A percentile compares a stretch with the other conserved stretches of the same genome.
These are phyloP conservation scores for Pempheris klunzingeri DNA, from an alignment of 2,797 vertebrate species.

Conservation along the genomic window DNA sequence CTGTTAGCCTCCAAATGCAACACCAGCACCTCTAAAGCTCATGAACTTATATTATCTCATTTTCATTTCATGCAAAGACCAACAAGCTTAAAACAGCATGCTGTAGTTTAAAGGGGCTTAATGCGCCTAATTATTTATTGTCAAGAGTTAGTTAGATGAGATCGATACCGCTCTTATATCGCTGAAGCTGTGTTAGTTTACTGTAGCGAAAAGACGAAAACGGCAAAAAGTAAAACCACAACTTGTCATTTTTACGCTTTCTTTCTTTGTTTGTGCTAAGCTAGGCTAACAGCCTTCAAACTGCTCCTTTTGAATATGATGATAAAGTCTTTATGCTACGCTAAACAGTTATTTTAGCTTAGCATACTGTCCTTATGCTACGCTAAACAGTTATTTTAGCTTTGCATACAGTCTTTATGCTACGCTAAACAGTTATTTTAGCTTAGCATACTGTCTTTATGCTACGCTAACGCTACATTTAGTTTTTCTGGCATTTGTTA, in stretches of 20 bases:
- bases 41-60: not conserved
- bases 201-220: not conserved
- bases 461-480: not conserved
- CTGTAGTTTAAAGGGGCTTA: not conserved
- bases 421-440: not conserved
- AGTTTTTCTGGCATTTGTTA: not conserved
- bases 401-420: not conserved
- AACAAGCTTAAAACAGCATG: not conserved
- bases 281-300: too few relatives aligned
- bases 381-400: too few relatives aligned
- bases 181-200: not conserved
- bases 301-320: too few relatives aligned
- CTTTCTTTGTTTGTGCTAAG: not conserved
- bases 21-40: not conserved
- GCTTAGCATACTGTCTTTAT: slow-evolving; percentile 3
- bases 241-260: too few relatives aligned
- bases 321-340: too few relatives aligned
- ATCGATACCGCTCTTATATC: too few relatives aligned
- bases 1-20: too few relatives aligned
- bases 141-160: not conserved
- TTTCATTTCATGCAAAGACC: not conserved
- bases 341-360: too few relatives aligned
- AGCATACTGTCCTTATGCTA: too few relatives aligned
- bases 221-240: not conserved
- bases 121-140: not conserved